phyloP scores from a whole-genome alignment of 2,113 vertebrate species.

The Erinaceus europaeus region DNA sequence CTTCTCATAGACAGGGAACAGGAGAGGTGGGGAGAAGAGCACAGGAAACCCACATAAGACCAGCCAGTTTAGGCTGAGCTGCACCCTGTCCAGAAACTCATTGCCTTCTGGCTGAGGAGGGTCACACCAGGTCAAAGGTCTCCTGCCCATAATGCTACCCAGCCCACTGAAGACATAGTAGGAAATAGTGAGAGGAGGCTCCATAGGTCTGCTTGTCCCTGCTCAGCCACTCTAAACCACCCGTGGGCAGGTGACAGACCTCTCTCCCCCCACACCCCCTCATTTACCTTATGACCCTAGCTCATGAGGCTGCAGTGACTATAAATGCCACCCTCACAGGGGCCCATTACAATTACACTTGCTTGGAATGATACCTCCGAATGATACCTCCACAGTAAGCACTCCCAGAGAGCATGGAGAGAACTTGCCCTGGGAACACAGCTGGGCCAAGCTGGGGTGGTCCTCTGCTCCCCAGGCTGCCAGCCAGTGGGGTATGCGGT shows the following conservation, averaged over 20 bases:
- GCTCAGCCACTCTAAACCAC: background rate
- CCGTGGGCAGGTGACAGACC: background rate
- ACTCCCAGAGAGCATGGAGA: background rate
- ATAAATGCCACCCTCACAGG: background rate
- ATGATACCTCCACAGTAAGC: background rate
- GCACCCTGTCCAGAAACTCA: too few relatives aligned
- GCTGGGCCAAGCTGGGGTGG: background rate
- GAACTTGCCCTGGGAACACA: background rate
- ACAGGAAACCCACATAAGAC: background rate
- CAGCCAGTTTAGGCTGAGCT: too few relatives aligned
- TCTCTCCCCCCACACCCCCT: background rate
- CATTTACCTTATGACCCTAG: background rate
- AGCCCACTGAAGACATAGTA: fast-evolving
- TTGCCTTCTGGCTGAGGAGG: too few relatives aligned
- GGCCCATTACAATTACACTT: background rate
- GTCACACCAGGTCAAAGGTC: too few relatives aligned
- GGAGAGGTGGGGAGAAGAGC: too few relatives aligned
- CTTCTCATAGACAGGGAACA: too few relatives aligned
- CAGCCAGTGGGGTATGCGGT: background rate
- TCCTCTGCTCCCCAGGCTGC: background rate
- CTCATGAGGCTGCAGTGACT: background rate
- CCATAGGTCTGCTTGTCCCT: background rate
- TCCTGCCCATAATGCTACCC: background rate
- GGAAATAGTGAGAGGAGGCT: background rate
- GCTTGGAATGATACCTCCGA: background rate